Conservation (phyloP, 2,888 invertebrate genomes). For the Onthophagus sagittarius region DNA sequence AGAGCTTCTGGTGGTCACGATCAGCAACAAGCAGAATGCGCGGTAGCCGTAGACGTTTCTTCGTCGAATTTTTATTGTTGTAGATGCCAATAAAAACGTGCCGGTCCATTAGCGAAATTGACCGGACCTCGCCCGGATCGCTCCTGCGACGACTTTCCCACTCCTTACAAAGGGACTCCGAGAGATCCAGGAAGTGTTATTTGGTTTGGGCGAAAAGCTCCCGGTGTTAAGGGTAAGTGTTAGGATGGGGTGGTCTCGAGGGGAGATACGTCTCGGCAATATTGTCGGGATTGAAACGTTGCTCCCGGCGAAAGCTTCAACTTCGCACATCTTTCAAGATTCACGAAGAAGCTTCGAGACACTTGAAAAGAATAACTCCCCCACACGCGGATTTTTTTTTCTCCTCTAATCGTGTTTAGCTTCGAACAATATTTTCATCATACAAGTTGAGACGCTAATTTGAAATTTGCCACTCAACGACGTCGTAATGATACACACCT, state of each 20-base stretch:
- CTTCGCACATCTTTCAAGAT: too few species aligned
- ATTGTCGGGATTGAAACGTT: background rate
- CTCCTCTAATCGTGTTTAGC: background rate
- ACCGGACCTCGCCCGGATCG: background rate
- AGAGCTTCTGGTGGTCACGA: background rate
- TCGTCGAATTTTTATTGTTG: background rate
- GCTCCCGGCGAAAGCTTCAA: too few species aligned
- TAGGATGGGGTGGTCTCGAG: background rate
- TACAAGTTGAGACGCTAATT: background rate
- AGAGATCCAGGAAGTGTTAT: background rate
- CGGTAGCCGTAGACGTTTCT: background rate
- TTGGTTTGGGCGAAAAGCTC: background rate
- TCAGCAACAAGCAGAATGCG: background rate
- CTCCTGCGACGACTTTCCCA: background rate
- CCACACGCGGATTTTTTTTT: background rate
- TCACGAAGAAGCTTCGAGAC: background rate
- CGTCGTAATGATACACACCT: background rate
- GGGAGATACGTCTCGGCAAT: background rate
- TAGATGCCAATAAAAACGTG: background rate
- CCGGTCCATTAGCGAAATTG: background rate
- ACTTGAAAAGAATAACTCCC: background rate
- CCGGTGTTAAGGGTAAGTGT: background rate
- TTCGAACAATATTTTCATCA: background rate
- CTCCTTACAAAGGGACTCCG: background rate
- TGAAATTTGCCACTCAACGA: background rate